A percentile compares a stretch with the other conserved stretches of the same genome.
Conservation (phyloP, 2,888 invertebrate genomes). For the Loripinus fragilis region DNA sequence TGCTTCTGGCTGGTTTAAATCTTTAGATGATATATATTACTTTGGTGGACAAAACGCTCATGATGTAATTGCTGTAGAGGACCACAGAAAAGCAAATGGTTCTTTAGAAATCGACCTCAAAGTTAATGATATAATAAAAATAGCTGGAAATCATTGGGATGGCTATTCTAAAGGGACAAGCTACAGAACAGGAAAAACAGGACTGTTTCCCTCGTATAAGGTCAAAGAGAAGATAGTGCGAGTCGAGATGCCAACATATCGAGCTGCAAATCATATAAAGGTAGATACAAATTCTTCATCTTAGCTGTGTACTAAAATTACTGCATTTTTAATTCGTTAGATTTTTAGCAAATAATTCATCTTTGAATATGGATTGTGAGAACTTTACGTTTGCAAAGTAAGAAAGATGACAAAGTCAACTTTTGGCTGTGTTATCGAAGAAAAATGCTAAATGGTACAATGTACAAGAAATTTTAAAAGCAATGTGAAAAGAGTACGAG, state of each 20-base stretch:
- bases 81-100: constrained; percentile 84
- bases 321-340: too few species aligned
- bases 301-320: too few species aligned
- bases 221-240: constrained; percentile 90
- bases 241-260: constrained; percentile 86
- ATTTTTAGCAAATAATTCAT: too few species aligned
- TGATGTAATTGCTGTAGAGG: constrained; percentile 90
- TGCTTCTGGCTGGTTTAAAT: constrained; percentile 90
- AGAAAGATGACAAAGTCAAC: too few species aligned
- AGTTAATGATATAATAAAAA: constrained; percentile 93
- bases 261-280: constrained; percentile 57
- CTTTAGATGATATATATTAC: constrained; percentile 99
- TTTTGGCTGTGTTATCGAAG: too few species aligned
- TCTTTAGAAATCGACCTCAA: constrained; percentile 87
- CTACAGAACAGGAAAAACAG: constrained; percentile 89
- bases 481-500: too few species aligned
- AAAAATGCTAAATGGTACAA: too few species aligned
- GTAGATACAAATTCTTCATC: background rate
- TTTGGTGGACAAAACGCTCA: constrained; percentile 98
- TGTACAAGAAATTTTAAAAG: too few species aligned
- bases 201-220: constrained; percentile 85
- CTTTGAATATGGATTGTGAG: too few species aligned
- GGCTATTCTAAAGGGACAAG: constrained; percentile 97
- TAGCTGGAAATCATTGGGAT: constrained; percentile 99
- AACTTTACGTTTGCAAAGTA: too few species aligned